phyloP scores from a whole-genome alignment of 2,888 invertebrate genomes.

The Drosophila parthenogenetica region DNA sequence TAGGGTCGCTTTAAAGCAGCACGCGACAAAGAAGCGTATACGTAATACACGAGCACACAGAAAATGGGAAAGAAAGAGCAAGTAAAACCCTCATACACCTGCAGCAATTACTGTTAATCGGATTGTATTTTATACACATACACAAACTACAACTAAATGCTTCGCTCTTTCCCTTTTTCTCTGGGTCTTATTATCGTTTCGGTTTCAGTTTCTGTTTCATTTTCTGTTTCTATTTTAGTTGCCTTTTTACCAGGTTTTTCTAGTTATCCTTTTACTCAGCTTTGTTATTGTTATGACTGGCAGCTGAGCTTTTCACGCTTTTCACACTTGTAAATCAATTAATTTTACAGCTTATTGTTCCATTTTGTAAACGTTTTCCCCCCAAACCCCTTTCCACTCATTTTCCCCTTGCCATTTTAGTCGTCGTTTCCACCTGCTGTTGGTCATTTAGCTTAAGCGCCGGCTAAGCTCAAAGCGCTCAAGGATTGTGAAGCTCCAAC shows the following conservation, averaged over 20 bases:
- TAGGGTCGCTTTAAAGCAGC: slow-evolving; percentile 65
- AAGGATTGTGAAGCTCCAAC: slow-evolving; percentile 64
- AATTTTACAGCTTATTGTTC: slow-evolving; percentile 64
- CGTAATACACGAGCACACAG: slow-evolving; percentile 16
- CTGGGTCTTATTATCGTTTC: slow-evolving; percentile 24
- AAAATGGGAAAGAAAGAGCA: neutral
- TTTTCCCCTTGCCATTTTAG: no score
- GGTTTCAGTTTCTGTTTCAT: slow-evolving; percentile 11
- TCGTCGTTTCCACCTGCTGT: slow-evolving; percentile 53
- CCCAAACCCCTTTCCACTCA: no score
- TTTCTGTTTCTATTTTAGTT: slow-evolving; percentile 24
- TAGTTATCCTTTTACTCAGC: slow-evolving; percentile 47
- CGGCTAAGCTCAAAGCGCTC: slow-evolving; percentile 66
- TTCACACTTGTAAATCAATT: slow-evolving; percentile 81
- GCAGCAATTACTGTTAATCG: slow-evolving; percentile 80
- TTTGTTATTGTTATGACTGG: slow-evolving; percentile 21
- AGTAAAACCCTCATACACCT: slow-evolving; percentile 34
- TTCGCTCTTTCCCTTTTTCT: slow-evolving; percentile 13
- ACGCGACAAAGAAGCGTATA: slow-evolving; percentile 64
- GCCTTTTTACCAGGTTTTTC: slow-evolving; percentile 12
- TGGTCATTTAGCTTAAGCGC: slow-evolving; percentile 75
- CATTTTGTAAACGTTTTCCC: slow-evolving; percentile 3
- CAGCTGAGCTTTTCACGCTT: slow-evolving; percentile 57
- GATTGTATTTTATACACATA: slow-evolving; percentile 68
- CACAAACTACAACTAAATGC: slow-evolving; percentile 67